phyloP scores from a whole-genome alignment of 37 sponge, comb jelly and placozoan genomes.

The Bolinopsis microptera region DNA sequence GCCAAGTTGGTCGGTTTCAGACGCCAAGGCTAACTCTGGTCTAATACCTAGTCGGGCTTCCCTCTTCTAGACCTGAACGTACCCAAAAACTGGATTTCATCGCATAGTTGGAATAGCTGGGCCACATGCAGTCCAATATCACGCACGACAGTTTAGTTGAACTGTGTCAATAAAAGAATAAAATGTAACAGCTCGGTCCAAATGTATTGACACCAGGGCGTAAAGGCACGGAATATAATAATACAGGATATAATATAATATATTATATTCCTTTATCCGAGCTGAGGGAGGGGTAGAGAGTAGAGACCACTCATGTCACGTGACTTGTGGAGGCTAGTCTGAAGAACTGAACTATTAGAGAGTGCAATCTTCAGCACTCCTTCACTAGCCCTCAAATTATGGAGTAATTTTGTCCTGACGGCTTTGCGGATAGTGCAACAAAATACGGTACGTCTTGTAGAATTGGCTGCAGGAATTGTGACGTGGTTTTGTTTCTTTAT shows the following conservation, averaged over 20 bases:
- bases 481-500: not conserved
- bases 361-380: not conserved
- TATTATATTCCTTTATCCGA: not conserved
- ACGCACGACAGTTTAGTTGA: not conserved
- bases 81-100: not conserved
- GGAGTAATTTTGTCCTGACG: not conserved
- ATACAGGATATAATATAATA: not conserved
- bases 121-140: not conserved
- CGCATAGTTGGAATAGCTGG: not conserved
- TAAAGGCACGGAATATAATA: too few species aligned
- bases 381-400: not conserved
- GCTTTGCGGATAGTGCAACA: not conserved
- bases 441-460: not conserved
- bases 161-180: not conserved
- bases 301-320: too few species aligned
- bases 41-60: not conserved
- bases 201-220: not conserved
- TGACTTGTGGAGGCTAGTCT: not conserved
- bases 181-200: not conserved
- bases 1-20: too few species aligned
- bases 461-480: not conserved
- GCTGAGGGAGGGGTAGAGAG: not conserved
- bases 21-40: too few species aligned
- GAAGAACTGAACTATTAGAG: not conserved
- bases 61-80: not conserved